Evolutionary conservation across 37 sponge, comb jelly and placozoan genomes (phyloP), one percentile per base, ranked within the genome.

Genomic region (Geodia barretti): DNA sequence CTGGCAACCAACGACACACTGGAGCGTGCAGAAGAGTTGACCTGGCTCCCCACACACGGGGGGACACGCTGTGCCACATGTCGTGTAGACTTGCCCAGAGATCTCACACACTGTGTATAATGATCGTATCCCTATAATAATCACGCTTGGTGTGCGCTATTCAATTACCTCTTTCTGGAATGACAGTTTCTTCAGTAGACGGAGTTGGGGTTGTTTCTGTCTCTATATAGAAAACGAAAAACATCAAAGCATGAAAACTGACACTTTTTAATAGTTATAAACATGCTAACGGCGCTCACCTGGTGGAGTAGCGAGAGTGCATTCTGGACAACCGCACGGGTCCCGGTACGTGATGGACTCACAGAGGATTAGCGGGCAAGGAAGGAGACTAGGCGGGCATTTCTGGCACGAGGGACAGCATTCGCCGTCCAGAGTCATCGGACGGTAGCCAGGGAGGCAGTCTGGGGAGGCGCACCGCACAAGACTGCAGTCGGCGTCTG

Each of bases 371-470:
- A 41, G 30, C 28, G 58, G 41, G 41, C 26, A 25, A 9, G 28
- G 23, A 8, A 42, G 58, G 5, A 25, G 74, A 25, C 23, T 29
- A 73, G 58, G 39, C 26, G 17, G 77, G 64, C 29, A 47, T 47
- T 47, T 47, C 54, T 37, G 39, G 35, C 77, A 77, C 4, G 37
- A 26, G 26, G 77, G 77, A 20, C 77, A 77, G 77, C 77, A 77
- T 28, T 77, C n/a, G 8, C 77, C 77, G 14, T 8, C 37, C 31
- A 61, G 40, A 30, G 38, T 61, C 2, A 38, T 61, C 21, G 41
- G 1, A 36, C 8, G 7, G 25, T 31, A 41, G 9, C 65, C 77
- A 17, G 59, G 36, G 1, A 1, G 40, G 36, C 77, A 77, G 4
- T 21, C 14, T 58, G 62, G 77, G 37, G 24, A 11, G 1, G 41